Percentiles rank a stretch among this genome's conserved stretches.
Evolutionary conservation across 2,797 vertebrate genomes (phyloP).

Genomic region (Danio tinwini): DNA sequence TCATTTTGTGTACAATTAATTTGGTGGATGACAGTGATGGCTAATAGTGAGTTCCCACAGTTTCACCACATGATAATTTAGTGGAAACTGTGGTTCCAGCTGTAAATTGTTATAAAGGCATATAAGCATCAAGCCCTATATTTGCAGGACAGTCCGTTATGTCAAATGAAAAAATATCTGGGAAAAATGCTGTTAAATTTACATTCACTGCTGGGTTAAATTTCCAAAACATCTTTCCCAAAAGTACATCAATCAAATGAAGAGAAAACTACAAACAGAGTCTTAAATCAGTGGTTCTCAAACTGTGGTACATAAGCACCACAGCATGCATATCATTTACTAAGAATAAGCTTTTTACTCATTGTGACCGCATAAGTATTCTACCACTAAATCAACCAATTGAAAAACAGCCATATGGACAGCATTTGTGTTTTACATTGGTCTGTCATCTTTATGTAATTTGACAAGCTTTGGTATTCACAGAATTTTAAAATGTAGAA

Average conservation of each 20-base stretch:
- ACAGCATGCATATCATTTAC: background rate
- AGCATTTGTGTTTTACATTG: background rate
- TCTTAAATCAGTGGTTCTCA: background rate
- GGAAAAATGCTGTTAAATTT: background rate
- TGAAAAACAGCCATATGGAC: background rate
- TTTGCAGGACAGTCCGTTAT: background rate
- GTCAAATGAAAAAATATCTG: background rate
- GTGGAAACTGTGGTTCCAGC: conserved; percentile 25
- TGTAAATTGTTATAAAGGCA: background rate
- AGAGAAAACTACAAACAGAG: background rate
- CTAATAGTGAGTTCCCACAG: conserved; percentile 9
- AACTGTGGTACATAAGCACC: background rate
- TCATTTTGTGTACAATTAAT: background rate
- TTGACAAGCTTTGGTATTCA: background rate
- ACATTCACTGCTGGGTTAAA: background rate
- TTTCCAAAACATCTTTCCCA: conserved; percentile 3
- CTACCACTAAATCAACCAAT: background rate
- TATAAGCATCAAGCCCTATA: background rate
- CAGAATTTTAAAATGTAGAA: background rate
- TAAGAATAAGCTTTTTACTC: background rate
- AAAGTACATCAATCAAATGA: conserved; percentile 9
- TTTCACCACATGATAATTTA: conserved; percentile 18
- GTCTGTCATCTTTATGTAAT: background rate
- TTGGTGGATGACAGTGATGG: background rate
- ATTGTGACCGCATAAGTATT: background rate